Evolutionary conservation across 2,113 vertebrate genomes (phyloP).

Genomic region (Dasyurus viverrinus): DNA sequence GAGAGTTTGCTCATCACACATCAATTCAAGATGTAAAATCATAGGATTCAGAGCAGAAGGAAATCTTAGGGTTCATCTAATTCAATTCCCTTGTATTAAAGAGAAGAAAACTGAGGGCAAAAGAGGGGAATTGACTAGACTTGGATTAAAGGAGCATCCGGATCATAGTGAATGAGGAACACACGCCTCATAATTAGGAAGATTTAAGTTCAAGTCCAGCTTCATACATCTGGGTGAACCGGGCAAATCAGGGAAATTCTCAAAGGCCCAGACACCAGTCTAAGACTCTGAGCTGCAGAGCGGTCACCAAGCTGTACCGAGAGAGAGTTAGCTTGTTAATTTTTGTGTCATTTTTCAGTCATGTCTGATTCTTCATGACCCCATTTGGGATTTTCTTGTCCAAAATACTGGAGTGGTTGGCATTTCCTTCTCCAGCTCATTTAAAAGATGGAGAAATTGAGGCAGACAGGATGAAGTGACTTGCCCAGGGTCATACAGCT

Average conservation of each 20-base stretch:
- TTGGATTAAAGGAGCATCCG: no score
- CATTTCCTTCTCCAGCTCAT: no score
- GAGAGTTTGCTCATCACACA: no score
- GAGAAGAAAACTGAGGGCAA: no score
- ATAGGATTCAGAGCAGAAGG: no score
- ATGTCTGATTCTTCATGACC: neutral
- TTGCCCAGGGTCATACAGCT: neutral
- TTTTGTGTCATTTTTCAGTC: no score
- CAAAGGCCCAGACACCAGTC: neutral
- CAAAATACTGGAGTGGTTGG: neutral
- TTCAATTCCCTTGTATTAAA: no score
- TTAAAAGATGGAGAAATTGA: neutral
- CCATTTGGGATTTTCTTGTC: neutral
- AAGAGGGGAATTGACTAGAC: no score
- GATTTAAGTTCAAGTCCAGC: neutral
- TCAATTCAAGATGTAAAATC: no score
- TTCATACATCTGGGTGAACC: neutral
- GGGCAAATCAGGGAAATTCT: neutral
- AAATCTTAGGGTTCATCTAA: no score
- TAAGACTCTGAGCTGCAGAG: neutral
- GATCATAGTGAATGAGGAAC: neutral
- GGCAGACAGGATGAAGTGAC: neutral
- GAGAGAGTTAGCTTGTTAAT: neutral
- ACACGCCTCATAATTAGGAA: neutral
- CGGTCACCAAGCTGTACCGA: neutral